These are phyloP conservation scores for Holacanthus passer DNA, from an alignment of 2,113 vertebrate species.

Conservation along the genomic window DNA sequence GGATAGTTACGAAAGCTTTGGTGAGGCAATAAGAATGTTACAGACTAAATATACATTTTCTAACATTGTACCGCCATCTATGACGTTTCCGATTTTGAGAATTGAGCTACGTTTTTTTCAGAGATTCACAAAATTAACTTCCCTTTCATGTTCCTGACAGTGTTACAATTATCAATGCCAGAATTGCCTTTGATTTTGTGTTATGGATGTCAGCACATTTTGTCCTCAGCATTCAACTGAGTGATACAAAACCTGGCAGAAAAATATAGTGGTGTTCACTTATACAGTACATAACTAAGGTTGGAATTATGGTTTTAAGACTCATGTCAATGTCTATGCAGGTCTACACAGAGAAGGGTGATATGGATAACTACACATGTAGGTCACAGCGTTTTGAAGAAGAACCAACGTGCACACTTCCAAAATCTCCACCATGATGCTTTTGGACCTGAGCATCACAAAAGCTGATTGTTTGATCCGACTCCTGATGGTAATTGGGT, in stretches of 20 bases:
- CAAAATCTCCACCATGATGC: not conserved
- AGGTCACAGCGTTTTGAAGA: no score
- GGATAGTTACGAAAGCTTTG: not conserved
- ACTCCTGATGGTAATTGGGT: not conserved
- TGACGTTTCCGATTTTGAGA: not conserved
- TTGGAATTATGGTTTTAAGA: not conserved
- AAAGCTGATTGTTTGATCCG: not conserved
- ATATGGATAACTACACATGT: not conserved
- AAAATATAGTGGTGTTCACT: no score
- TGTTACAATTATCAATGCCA: no score
- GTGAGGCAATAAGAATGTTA: not conserved
- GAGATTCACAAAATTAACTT: no score
- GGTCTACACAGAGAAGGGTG: not conserved
- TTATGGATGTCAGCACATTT: no score
- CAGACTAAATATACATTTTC: not conserved
- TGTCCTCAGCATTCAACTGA: no score
- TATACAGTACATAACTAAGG: no score
- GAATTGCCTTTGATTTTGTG: no score
- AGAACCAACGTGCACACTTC: no score
- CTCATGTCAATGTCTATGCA: not conserved
- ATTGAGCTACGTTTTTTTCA: no score
- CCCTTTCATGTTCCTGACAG: no score
- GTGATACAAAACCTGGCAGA: no score
- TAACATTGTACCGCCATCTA: not conserved
- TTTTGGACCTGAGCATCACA: not conserved